phyloP scores from a whole-genome alignment of 2,113 vertebrate genomes.

The Poeciliopsis turrubarensis region DNA sequence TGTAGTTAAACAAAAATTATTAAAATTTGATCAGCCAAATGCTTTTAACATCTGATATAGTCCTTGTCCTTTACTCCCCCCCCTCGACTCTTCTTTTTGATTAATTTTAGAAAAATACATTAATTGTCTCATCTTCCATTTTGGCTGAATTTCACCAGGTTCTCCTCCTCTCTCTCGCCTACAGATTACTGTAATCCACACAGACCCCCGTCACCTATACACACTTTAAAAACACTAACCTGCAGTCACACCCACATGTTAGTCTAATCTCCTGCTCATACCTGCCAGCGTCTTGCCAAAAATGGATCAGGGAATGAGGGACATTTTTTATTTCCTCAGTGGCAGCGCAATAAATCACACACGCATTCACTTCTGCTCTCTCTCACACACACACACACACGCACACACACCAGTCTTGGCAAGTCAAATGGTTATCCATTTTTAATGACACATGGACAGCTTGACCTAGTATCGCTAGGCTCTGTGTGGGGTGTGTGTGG shows the following conservation, averaged over 20 bases:
- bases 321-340: slow-evolving; percentile 56
- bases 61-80: background rate
- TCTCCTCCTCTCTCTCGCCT: slow-evolving; percentile 33
- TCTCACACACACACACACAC: slow-evolving; percentile 23
- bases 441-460: slow-evolving; percentile 71
- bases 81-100: background rate
- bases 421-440: slow-evolving; percentile 65
- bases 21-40: background rate
- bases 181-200: slow-evolving; percentile 49
- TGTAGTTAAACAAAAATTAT: background rate
- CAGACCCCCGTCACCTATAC: slow-evolving; percentile 4
- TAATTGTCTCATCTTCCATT: slow-evolving; percentile 18
- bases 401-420: slow-evolving; percentile 27
- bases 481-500: slow-evolving; percentile 39
- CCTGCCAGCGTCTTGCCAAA: slow-evolving; percentile 54
- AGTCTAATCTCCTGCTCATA: slow-evolving; percentile 59
- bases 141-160: slow-evolving; percentile 31
- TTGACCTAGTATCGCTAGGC: slow-evolving; percentile 64
- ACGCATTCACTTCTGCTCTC: background rate
- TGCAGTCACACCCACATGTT: slow-evolving; percentile 23
- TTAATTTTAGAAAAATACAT: slow-evolving; percentile 6
- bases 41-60: background rate
- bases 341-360: slow-evolving; percentile 35
- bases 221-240: slow-evolving; percentile 15
- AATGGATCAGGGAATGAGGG: slow-evolving; percentile 61